Evolutionary conservation across 1,140 invertebrate species (phyloP).

Genomic region (Bombus cullumanus): DNA sequence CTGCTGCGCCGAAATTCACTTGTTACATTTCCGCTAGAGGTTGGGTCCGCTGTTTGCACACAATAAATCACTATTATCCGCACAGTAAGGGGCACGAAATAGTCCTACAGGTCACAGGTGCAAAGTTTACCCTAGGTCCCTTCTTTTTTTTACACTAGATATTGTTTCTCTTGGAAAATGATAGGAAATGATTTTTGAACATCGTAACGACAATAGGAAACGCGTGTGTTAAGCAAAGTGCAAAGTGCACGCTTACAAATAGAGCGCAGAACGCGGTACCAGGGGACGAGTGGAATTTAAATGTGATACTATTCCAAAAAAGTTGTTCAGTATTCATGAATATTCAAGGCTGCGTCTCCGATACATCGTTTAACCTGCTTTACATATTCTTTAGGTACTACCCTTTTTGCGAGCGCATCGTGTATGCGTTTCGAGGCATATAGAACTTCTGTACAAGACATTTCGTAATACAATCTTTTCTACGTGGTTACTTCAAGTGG

Average conservation of each 20-base stretch:
- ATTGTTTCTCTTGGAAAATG: background rate
- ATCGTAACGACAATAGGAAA: background rate
- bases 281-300: constrained; percentile 6
- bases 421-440: background rate
- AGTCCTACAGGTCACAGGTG: background rate
- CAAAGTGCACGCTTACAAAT: constrained; percentile 4
- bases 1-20: constrained; percentile 65
- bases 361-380: constrained; percentile 26
- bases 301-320: constrained; percentile 31
- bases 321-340: constrained; percentile 25
- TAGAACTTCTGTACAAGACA: background rate
- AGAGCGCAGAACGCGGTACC: background rate
- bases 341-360: constrained; percentile 20
- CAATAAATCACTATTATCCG: constrained; percentile 69
- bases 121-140: background rate
- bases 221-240: background rate
- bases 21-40: constrained; percentile 52
- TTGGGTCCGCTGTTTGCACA: constrained; percentile 3
- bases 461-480: background rate
- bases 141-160: background rate
- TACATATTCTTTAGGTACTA: constrained; percentile 10
- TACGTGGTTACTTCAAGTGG: background rate
- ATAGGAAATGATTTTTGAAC: background rate
- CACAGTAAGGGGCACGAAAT: background rate
- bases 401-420: background rate